Conservation (phyloP, 2,113 vertebrate species). For the Rhynchomys soricoides region DNA sequence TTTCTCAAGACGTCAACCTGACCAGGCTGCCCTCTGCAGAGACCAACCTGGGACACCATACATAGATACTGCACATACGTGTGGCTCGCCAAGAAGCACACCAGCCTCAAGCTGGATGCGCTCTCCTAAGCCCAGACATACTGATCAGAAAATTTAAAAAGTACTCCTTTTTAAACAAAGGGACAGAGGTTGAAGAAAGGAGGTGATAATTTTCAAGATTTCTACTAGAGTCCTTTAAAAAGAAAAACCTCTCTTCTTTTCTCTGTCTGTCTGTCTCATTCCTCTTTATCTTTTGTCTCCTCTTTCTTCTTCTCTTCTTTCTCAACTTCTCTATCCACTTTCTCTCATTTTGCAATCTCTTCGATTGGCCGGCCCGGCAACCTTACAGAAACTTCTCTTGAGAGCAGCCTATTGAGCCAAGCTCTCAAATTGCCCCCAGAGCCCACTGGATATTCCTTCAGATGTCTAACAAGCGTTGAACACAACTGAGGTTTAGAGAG, state of each 20-base stretch:
- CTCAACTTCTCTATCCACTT: not conserved
- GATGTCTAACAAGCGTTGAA: constrained; percentile 89
- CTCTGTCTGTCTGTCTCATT: not conserved
- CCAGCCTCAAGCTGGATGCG: accelerated
- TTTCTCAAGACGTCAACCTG: not conserved
- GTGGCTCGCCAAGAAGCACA: accelerated
- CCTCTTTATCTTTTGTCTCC: not conserved
- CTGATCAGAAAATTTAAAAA: constrained; percentile 7
- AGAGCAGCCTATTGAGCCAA: constrained; percentile 77
- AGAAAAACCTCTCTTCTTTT: not conserved
- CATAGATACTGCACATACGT: accelerated
- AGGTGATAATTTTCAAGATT: constrained; percentile 51
- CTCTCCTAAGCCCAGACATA: not conserved
- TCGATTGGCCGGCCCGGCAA: constrained; percentile 55
- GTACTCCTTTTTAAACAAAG: constrained; percentile 33
- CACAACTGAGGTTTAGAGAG: constrained; percentile 89
- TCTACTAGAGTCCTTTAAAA: not conserved
- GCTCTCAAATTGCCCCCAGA: constrained; percentile 84
- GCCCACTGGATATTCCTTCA: constrained; percentile 87
- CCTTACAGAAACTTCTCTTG: constrained; percentile 73
- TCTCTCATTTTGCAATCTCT: constrained; percentile 60
- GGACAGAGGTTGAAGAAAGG: accelerated
- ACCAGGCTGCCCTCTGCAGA: accelerated
- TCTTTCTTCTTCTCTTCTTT: not conserved
- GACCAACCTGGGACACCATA: not conserved